Conservation (phyloP, 1,140 invertebrate species). For the Musca vetustissima region DNA sequence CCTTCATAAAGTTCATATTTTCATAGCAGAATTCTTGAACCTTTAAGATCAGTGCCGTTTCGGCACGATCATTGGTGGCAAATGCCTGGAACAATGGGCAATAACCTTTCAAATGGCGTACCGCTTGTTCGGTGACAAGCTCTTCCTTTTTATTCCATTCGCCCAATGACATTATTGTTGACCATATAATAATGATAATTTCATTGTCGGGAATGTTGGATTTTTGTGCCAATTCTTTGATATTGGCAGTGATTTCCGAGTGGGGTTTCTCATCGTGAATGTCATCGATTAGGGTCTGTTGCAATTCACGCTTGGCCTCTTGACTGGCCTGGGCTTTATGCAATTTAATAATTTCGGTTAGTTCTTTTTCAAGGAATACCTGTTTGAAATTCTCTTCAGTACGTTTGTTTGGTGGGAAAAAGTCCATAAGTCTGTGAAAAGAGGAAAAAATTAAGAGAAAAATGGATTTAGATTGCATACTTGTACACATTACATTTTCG, state of each 20-base stretch:
- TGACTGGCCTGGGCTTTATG: constrained; percentile 89
- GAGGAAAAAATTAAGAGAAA: no score
- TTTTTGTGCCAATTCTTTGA: constrained; percentile 82
- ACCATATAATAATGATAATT: constrained; percentile 84
- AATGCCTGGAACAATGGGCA: constrained; percentile 84
- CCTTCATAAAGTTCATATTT: constrained; percentile 98
- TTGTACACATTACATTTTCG: no score
- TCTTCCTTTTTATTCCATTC: constrained; percentile 99
- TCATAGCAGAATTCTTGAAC: constrained; percentile 98
- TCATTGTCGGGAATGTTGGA: constrained; percentile 86
- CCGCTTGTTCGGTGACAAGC: constrained; percentile 89
- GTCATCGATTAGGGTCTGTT: constrained; percentile 75
- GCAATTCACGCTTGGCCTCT: constrained; percentile 79
- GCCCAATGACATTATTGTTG: constrained; percentile 87
- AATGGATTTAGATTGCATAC: no score
- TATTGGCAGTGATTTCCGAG: constrained; percentile 78
- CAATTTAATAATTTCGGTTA: constrained; percentile 85
- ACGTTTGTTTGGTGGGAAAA: constrained; percentile 90
- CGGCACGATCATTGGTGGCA: constrained; percentile 77
- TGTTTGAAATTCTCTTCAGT: constrained; percentile 84
- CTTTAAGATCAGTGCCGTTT: constrained; percentile 84
- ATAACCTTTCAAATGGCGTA: constrained; percentile 86
- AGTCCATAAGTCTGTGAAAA: constrained; percentile 77
- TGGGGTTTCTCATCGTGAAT: constrained; percentile 79
- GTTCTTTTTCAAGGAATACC: constrained; percentile 81